A percentile compares a stretch with the other conserved stretches of the same genome.
These are phyloP conservation scores for Boloria selene DNA, from an alignment of 2,888 invertebrate genomes.

Conservation along the genomic window DNA sequence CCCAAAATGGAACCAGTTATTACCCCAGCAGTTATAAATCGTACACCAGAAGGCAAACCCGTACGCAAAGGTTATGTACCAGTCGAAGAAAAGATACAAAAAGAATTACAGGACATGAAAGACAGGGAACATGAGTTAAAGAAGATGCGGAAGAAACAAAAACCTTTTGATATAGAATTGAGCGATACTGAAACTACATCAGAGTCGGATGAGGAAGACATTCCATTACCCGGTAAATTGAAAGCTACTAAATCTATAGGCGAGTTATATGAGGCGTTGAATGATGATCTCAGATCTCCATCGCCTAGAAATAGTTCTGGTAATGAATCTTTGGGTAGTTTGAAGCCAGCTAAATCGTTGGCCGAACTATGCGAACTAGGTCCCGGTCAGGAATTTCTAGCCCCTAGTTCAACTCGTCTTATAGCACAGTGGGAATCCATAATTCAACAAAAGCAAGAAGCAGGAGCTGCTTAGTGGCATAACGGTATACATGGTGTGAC, in stretches of 20 bases:
- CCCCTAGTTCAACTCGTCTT: slow-evolving; percentile 86
- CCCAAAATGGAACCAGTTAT: slow-evolving; percentile 54
- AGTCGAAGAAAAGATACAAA: slow-evolving; percentile 94
- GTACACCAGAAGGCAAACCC: slow-evolving; percentile 84
- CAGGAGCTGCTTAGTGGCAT: slow-evolving; percentile 70
- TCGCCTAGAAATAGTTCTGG: slow-evolving; percentile 73
- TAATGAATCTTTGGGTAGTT: slow-evolving; percentile 71
- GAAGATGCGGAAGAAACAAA: slow-evolving; percentile 84
- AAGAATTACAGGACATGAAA: slow-evolving; percentile 92
- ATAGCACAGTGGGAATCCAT: slow-evolving; percentile 92
- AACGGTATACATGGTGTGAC: slow-evolving; percentile 33
- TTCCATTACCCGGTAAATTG: slow-evolving; percentile 83
- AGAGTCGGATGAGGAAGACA: slow-evolving; percentile 83
- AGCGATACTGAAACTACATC: slow-evolving; percentile 82
- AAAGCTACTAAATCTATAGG: slow-evolving; percentile 86
- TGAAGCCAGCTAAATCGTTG: slow-evolving; percentile 86
- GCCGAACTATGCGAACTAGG: slow-evolving; percentile 86
- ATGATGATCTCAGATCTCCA: slow-evolving; percentile 73
- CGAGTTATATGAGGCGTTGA: slow-evolving; percentile 84
- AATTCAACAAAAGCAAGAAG: slow-evolving; percentile 85
- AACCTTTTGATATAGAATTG: slow-evolving; percentile 84
- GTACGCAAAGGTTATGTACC: slow-evolving; percentile 90
- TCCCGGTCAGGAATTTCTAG: slow-evolving; percentile 84
- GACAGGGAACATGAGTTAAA: slow-evolving; percentile 90
- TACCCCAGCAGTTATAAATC: slow-evolving; percentile 69